Base-by-base conservation (phyloP, 2,888 invertebrate species). In the Stramonita haemastoma region DNA sequence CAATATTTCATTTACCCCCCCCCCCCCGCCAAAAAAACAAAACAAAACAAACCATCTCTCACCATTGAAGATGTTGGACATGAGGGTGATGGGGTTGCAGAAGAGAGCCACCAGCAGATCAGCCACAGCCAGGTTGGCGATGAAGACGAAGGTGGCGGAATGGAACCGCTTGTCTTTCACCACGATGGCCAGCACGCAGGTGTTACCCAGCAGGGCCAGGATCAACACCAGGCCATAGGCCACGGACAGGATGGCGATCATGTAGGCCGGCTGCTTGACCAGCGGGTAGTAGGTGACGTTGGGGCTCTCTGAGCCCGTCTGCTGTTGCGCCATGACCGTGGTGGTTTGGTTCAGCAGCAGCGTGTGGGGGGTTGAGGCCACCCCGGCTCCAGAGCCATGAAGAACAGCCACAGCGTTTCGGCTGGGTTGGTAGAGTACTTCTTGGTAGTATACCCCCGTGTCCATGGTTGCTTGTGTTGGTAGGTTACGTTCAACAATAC, bases 151-250 rank as follows among this genome's bases (percentile, higher is more conserved):
- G 86, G 96, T 96, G 17, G 19, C 95, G 22, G 94, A 95, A 89
- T 95, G 94, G 95, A 96, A 95, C 66, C 95, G 91, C 13, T 94
- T 93, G 46, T 95, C 94, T 81, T 94, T 92, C 56, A 92, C 91
- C 26, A 96, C 95, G 11, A 96, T 95, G 57, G 93, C 93, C 22
- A 96, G 93, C 17, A 96, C 95, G 87, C 94, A 93, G 70, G 93
- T 90, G 91, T 96, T 96, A 17, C 95, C 95, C 32, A 95, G 87
- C 29, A 96, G 91, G 19, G 95, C 95, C 19, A 94, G 90, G 4
- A 95, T 86, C 89, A 95, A 95, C 0, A 95, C 94, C 15, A 93
- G 57, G 8, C 93, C 92, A 91, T 96, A 96, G 19, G 93, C 95
- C 22, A 95, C 19, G 29, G 94, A 92, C 83, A 93, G 94, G 19